Percentiles rank a stretch among this genome's conserved stretches.
These are phyloP conservation scores for Morpho deidamia DNA, from an alignment of 2,888 invertebrate species.

Conservation along the genomic window DNA sequence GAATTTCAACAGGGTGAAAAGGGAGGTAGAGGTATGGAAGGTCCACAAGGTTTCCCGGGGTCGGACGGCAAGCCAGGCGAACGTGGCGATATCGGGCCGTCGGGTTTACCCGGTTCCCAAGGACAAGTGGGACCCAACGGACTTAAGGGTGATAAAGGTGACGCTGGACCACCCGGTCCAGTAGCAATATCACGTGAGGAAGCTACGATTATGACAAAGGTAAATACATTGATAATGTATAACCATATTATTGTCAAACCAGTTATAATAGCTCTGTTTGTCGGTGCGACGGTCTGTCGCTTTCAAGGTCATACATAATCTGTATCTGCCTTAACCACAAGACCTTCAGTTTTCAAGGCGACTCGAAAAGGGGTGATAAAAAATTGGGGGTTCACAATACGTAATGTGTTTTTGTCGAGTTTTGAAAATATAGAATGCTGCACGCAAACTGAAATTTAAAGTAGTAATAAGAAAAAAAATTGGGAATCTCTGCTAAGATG, in stretches of 20 bases:
- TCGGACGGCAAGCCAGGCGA: slow-evolving; percentile 81
- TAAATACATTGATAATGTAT: slow-evolving; percentile 23
- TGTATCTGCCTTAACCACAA: no score
- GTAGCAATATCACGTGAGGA: slow-evolving; percentile 79
- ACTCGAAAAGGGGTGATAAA: no score
- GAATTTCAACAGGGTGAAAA: slow-evolving; percentile 74
- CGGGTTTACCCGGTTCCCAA: slow-evolving; percentile 83
- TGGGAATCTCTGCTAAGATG: no score
- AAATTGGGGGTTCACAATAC: no score
- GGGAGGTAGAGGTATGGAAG: slow-evolving; percentile 82
- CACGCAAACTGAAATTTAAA: no score
- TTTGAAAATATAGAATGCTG: no score
- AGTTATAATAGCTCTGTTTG: no score
- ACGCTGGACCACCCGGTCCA: slow-evolving; percentile 84
- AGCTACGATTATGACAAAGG: slow-evolving; percentile 79
- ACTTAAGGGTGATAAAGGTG: slow-evolving; percentile 83
- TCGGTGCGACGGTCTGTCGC: no score
- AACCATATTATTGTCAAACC: not conserved
- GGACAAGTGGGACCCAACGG: slow-evolving; percentile 83
- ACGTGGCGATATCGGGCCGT: slow-evolving; percentile 84
- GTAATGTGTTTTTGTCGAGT: no score
- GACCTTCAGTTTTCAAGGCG: no score
- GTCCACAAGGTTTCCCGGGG: slow-evolving; percentile 82
- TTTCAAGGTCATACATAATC: no score
- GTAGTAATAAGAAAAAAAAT: no score